Base-by-base conservation (phyloP, 2,888 invertebrate species). In the Drosophila meridiana region DNA sequence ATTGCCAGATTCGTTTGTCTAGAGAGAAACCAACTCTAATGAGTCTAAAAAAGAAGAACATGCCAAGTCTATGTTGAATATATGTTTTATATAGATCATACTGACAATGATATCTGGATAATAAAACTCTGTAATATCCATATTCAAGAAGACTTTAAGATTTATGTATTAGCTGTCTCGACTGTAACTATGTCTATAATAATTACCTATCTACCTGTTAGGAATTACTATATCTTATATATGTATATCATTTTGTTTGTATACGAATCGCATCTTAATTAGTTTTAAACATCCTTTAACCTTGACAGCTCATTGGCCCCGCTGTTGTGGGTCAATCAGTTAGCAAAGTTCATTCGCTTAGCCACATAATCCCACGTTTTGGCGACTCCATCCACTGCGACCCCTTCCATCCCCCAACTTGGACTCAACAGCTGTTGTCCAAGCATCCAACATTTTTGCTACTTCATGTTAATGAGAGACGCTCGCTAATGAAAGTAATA, bases 341-440 rank as follows among this genome's bases (percentile, higher is more conserved):
- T 34, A 36, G 42, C 69, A 38, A 55, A 50, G 66, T 67, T 67
- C 66, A 66, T 66, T 66, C 43, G 36, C n/a, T 66, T 38, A 30
- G 38, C n/a, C 66, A 45, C 30, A 50, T 32, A 52, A 45, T 67
- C 52, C n/a, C 66, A 58, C 58, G 58, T 45, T 58, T 32, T 56
- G 20, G 28, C 55, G 11, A 11, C 55, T 13, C 28, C 68, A 7
- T 32, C n/a, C 50, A 5, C 48, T 4, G 13, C 38, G 4, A 6
- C 34, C 36, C 36, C 8, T 3, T 9, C 36, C 36, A 9, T 13
- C 0, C 14, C 28, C 28, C 11, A 5, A 7, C 14, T 4, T n/a
- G 6, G 32, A 26, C 28, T 68, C 57, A 68, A 50, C 68, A 68
- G 69, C 68, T 68, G 68, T 69, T 50, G 57, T 57, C 48, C 69